Conservation (phyloP, 2,113 vertebrate genomes). For the Sinocyclocheilus grahami region DNA sequence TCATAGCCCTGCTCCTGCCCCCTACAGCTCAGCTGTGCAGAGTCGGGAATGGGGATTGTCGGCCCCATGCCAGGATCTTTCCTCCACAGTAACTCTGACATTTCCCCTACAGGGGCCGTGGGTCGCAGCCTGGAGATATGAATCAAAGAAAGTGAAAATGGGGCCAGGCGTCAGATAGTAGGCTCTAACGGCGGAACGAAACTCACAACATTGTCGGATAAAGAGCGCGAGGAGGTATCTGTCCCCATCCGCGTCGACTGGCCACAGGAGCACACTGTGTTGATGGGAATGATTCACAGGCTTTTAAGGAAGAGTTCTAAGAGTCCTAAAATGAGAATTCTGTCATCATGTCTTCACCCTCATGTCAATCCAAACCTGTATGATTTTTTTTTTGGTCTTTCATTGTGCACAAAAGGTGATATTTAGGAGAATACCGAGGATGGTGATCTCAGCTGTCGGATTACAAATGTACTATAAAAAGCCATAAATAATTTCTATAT, state of each 20-base stretch:
- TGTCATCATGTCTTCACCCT: background rate
- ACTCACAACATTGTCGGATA: slow-evolving; percentile 42
- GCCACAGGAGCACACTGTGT: background rate
- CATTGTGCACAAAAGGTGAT: background rate
- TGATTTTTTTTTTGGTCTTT: background rate
- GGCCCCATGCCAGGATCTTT: slow-evolving; percentile 59
- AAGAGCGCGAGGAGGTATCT: background rate
- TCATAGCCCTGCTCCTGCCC: slow-evolving; percentile 50
- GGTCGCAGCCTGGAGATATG: slow-evolving; percentile 58
- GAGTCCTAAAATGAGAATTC: background rate
- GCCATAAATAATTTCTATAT: no score
- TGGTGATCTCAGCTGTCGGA: background rate
- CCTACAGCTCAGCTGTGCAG: slow-evolving; percentile 66
- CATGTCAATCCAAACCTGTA: background rate
- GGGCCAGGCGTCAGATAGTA: slow-evolving; percentile 12
- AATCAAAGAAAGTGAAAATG: slow-evolving; percentile 29
- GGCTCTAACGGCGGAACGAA: background rate
- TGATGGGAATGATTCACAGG: background rate
- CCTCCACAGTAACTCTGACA: slow-evolving; percentile 67
- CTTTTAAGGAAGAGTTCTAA: background rate
- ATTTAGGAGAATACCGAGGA: background rate
- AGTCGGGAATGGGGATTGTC: slow-evolving; percentile 52
- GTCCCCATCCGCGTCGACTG: background rate
- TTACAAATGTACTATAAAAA: background rate
- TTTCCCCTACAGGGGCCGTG: slow-evolving; percentile 67